Conservation (phyloP, 2,797 vertebrate species). For the Tarsius wallacei region DNA sequence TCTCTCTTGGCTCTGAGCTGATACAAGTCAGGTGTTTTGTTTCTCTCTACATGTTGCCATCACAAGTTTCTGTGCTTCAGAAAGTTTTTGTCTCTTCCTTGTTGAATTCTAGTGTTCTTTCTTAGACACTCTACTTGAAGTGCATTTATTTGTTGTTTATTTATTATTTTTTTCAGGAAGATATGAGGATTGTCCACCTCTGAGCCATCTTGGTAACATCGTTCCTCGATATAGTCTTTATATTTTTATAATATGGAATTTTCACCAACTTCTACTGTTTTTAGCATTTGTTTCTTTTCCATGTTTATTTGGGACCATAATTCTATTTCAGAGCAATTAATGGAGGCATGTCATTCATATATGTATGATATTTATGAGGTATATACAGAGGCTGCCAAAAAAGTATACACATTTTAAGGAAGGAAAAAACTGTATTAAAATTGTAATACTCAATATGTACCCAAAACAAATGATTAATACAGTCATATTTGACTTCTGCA, state of each 20-base stretch:
- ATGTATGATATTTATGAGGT: no score
- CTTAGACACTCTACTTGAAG: background rate
- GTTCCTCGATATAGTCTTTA: background rate
- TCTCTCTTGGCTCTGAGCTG: background rate
- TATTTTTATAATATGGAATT: background rate
- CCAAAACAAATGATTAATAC: no score
- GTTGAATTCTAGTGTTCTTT: background rate
- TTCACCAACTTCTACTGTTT: background rate
- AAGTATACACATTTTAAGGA: no score
- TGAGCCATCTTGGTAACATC: background rate
- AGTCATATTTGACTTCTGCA: no score
- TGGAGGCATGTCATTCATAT: background rate
- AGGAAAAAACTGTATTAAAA: no score
- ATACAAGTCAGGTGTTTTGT: background rate
- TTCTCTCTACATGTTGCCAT: background rate
- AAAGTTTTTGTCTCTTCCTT: background rate
- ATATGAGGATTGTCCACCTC: background rate
- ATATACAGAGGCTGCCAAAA: no score
- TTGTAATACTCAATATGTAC: no score
- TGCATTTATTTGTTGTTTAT: background rate
- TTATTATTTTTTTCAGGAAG: background rate
- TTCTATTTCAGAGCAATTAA: background rate
- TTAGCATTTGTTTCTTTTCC: conserved; percentile 2
- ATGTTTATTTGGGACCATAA: background rate
- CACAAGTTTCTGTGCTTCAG: background rate